Evolutionary conservation across 2,113 vertebrate species (phyloP).

Genomic region (Taxidea taxus): DNA sequence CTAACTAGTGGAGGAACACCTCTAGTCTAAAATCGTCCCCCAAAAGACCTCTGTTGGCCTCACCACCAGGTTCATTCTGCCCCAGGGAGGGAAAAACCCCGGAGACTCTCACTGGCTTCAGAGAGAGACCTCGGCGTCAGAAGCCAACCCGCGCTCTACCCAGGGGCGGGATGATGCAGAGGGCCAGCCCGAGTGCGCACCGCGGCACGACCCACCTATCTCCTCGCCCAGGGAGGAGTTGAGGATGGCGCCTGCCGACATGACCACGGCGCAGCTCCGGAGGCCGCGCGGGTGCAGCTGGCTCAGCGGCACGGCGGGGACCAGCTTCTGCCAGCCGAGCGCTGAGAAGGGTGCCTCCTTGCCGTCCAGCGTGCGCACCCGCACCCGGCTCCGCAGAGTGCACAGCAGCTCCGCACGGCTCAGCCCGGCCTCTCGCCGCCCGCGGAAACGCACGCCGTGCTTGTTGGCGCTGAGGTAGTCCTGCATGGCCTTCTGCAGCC

Average conservation of each 20-base stretch:
- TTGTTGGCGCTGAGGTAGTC: conserved; percentile 94
- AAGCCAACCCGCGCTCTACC: too few species aligned
- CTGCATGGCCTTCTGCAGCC: conserved; percentile 93
- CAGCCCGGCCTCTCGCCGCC: conserved; percentile 78
- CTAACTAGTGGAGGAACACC: fast-evolving
- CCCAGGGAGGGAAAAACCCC: not conserved
- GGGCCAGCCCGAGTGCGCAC: not conserved
- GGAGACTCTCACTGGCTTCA: fast-evolving
- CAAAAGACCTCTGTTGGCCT: not conserved
- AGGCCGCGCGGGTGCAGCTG: conserved; percentile 84
- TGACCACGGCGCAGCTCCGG: conserved; percentile 94
- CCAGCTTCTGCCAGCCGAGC: conserved; percentile 91
- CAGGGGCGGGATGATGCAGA: too few species aligned
- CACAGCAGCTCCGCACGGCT: conserved; percentile 89
- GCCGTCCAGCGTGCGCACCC: conserved; percentile 91
- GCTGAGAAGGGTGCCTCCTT: conserved; percentile 92
- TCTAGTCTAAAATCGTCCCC: not conserved
- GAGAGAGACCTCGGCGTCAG: too few species aligned
- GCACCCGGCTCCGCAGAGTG: conserved; percentile 87
- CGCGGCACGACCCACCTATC: conserved; percentile 88
- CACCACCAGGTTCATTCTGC: not conserved
- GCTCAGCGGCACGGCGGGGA: conserved; percentile 86
- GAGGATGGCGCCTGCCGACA: conserved; percentile 96
- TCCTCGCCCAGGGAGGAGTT: conserved; percentile 94
- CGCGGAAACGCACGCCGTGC: conserved; percentile 90